These are phyloP conservation scores for Quadriops clusia DNA, from an alignment of 2,888 invertebrate genomes.

Conservation along the genomic window DNA sequence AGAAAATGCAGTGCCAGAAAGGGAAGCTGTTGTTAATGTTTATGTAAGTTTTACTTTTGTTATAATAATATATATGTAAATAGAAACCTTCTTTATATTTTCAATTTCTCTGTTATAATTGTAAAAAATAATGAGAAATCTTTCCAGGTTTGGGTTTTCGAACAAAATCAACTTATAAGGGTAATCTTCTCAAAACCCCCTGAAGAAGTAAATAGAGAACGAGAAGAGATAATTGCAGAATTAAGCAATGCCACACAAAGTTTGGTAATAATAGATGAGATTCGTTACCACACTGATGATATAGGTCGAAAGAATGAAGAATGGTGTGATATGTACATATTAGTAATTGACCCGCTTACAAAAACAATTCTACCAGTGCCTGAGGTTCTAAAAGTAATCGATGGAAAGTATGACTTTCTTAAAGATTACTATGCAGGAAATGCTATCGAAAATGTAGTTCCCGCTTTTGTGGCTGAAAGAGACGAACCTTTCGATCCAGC, in stretches of 20 bases:
- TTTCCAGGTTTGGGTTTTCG: slow-evolving; percentile 77
- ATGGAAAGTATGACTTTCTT: slow-evolving; percentile 74
- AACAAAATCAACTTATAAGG: slow-evolving; percentile 69
- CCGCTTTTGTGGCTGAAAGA: slow-evolving; percentile 51
- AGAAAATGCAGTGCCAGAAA: slow-evolving; percentile 65
- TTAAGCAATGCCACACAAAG: slow-evolving; percentile 65
- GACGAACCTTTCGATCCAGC: slow-evolving; percentile 78
- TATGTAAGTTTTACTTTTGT: slow-evolving; percentile 48
- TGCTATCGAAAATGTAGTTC: slow-evolving; percentile 63
- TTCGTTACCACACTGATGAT: slow-evolving; percentile 60
- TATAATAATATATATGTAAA: slow-evolving; percentile 3
- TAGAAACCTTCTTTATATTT: slow-evolving; percentile 4
- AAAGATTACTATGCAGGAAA: slow-evolving; percentile 66
- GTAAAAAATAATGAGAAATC: slow-evolving; percentile 2
- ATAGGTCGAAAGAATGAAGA: slow-evolving; percentile 51
- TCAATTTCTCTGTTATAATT: background rate
- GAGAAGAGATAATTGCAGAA: slow-evolving; percentile 57
- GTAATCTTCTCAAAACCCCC: slow-evolving; percentile 76
- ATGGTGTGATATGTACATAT: slow-evolving; percentile 76
- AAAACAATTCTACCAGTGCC: slow-evolving; percentile 68
- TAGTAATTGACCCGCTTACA: slow-evolving; percentile 63
- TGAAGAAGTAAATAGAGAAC: slow-evolving; percentile 58
- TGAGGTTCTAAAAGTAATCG: slow-evolving; percentile 67
- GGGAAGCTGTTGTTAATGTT: slow-evolving; percentile 64
- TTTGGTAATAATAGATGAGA: slow-evolving; percentile 68